Evolutionary conservation across 2,113 vertebrate genomes (phyloP).

Genomic region (Noturus placidus): DNA sequence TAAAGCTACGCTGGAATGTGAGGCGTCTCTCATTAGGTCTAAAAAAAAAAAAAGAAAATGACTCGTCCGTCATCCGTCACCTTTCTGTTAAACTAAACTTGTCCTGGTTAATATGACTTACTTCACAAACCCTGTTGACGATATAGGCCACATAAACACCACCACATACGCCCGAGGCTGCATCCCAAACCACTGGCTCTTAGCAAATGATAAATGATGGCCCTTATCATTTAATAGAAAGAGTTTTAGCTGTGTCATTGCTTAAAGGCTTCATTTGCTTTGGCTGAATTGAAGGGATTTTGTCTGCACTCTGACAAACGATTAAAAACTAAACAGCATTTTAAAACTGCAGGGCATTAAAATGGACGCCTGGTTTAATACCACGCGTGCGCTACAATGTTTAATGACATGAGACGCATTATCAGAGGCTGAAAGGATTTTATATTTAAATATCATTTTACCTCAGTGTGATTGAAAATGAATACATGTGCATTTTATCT

Average conservation of each 20-base stretch:
- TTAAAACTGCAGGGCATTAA: neutral
- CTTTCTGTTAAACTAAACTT: neutral
- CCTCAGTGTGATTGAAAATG: neutral
- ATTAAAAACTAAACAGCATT: neutral
- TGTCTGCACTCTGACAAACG: neutral
- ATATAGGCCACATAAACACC: neutral
- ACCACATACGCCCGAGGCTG: neutral
- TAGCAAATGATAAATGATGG: conserved; percentile 21
- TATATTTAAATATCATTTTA: neutral
- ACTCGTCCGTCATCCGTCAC: neutral
- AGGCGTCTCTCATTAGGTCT: neutral
- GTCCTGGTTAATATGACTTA: neutral
- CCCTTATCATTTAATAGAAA: conserved; percentile 48
- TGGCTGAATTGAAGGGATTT: conserved; percentile 17
- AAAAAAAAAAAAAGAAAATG: neutral
- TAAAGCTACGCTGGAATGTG: neutral
- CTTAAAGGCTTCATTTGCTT: conserved; percentile 6
- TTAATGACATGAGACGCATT: neutral
- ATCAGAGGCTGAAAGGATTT: neutral
- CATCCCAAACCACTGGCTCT: neutral
- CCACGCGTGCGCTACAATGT: neutral
- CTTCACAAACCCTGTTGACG: neutral
- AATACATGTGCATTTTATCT: neutral
- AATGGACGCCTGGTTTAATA: neutral
- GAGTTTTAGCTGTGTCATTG: conserved; percentile 34